Evolutionary conservation across 1,140 invertebrate genomes (phyloP), one percentile per base, ranked within the genome.

Genomic region (Phortica variegata): DNA sequence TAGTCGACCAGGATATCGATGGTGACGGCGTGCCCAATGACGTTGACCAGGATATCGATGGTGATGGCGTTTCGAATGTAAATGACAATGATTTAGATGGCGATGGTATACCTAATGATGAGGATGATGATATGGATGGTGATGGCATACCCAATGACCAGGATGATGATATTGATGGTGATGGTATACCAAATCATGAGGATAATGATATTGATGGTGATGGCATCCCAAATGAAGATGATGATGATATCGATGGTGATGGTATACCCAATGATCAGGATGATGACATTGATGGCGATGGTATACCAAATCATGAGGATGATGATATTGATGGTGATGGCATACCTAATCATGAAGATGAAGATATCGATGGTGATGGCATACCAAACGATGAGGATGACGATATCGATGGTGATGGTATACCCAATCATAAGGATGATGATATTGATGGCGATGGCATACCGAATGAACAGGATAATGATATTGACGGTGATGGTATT

Each of bases 161-260:
- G 43, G 69, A 79, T 51, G 75, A 77, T 47, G 74, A 73, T 49
- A 76, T 66, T 17, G 76, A 79, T 56, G 77, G 77, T 55, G 73
- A 75, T 61, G 76, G 71, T 51, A 72, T 70, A 46, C 66, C 69
- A 12, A 73, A 75, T 48, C 61, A 66, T 39, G 63, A 77, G 36
- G 69, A 73, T 33, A 65, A 73, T 26, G 75, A 78, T 49, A 69
- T 75, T 45, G 72, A 63, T 52, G 63, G 57, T 18, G 75, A 79
- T 58, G 33, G 77, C 26, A 55, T 61, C 21, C 79, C 75, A 6
- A 80, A 79, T 53, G 21, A 78, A 3, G 48, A 60, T 36, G 80
- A 81, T 44, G 8, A 76, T 17, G 54, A 59, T 15, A 81, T 77
- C 23, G 80, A 79, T 47, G 34, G 79, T 15, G 55, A 60, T 43